phyloP scores from a whole-genome alignment of 1,140 invertebrate genomes.

The Alviniconcha marisindica region DNA sequence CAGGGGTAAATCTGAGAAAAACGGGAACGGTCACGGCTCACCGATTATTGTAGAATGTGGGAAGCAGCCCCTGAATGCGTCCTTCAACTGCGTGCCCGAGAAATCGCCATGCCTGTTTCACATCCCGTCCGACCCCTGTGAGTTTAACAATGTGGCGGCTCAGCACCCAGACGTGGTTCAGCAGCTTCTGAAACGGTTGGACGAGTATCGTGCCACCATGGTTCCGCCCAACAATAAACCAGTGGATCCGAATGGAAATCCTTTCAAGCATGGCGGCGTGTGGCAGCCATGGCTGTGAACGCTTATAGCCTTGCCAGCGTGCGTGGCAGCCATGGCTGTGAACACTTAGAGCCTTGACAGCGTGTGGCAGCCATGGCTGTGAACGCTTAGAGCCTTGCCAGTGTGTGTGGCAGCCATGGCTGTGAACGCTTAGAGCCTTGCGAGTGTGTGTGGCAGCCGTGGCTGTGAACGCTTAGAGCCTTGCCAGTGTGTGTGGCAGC shows the following conservation, averaged over 20 bases:
- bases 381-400: no score
- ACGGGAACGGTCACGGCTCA: conserved; percentile 3
- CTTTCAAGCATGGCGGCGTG: conserved; percentile 55
- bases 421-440: no score
- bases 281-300: conserved; percentile 63
- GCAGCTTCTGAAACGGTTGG: conserved; percentile 76
- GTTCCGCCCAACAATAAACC: conserved; percentile 63
- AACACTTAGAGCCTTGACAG: no score
- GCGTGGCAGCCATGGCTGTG: no score
- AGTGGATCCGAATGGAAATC: conserved; percentile 55
- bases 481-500: no score
- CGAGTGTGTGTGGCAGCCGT: conserved; percentile 63
- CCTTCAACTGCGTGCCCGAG: conserved; percentile 80
- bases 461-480: conserved; percentile 52
- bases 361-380: conserved; percentile 64
- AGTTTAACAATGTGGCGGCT: conserved; percentile 84
- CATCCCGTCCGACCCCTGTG: conserved; percentile 89
- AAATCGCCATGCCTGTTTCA: conserved; percentile 87
- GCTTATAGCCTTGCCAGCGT: no score
- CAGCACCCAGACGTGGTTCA: conserved; percentile 72
- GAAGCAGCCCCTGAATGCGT: conserved; percentile 57
- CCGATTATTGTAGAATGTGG: conserved; percentile 64
- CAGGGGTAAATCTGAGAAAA: not conserved
- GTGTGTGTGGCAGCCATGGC: no score
- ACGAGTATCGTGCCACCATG: conserved; percentile 52